Conservation (phyloP, 1,140 invertebrate species). For the Drosophila sp. region DNA sequence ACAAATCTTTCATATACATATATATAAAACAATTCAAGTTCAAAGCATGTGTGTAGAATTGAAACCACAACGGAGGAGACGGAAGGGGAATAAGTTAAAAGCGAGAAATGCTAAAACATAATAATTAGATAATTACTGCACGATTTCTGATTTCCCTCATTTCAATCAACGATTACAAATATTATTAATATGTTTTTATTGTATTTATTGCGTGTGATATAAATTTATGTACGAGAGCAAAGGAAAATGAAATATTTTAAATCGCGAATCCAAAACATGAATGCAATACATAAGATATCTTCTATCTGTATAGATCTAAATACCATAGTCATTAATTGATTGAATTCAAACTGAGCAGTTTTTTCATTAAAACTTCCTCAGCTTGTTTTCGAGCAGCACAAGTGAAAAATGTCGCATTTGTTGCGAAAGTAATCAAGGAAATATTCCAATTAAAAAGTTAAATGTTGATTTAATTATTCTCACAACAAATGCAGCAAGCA, state of each 20-base stretch:
- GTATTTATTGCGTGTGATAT: constrained; percentile 83
- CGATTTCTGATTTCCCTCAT: constrained; percentile 33
- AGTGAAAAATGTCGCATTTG: constrained; percentile 21
- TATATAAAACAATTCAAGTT: constrained; percentile 33
- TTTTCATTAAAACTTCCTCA: constrained; percentile 30
- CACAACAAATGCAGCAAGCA: constrained; percentile 6
- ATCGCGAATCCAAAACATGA: constrained; percentile 52
- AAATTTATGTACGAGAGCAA: constrained; percentile 68
- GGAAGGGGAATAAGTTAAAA: constrained; percentile 3
- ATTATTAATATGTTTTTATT: constrained; percentile 59
- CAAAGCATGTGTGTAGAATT: constrained; percentile 25
- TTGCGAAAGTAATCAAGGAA: constrained; percentile 16
- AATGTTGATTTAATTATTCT: constrained; percentile 7
- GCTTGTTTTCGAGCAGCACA: constrained; percentile 71
- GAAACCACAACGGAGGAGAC: background rate
- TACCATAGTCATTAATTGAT: constrained; percentile 44
- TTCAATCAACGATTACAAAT: constrained; percentile 19
- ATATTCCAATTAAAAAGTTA: constrained; percentile 1
- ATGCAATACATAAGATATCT: constrained; percentile 63
- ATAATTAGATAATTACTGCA: constrained; percentile 34
- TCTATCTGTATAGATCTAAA: constrained; percentile 5
- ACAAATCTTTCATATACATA: constrained; percentile 2
- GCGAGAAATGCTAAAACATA: constrained; percentile 3
- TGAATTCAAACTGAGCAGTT: constrained; percentile 67
- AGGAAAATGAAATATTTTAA: constrained; percentile 41